Evolutionary conservation across 2,797 vertebrate species (phyloP).

Genomic region (Sebastolobus altivelis): DNA sequence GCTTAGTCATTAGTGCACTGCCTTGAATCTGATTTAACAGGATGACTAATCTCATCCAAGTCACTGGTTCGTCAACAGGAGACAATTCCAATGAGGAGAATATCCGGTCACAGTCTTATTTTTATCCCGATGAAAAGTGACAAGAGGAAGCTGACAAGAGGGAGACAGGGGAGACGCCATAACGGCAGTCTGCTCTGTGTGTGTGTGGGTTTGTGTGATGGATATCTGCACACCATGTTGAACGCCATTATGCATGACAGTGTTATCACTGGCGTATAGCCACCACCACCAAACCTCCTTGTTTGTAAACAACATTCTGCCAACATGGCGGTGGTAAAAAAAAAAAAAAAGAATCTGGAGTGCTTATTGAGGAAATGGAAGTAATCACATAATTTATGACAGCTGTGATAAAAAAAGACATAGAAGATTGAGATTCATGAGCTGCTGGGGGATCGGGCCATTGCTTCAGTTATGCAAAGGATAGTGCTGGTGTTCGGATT

Average conservation of each 20-base stretch:
- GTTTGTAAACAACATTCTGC: constrained; percentile 65
- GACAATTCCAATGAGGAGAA: constrained; percentile 79
- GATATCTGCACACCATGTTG: constrained; percentile 70
- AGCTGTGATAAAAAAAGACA: constrained; percentile 34
- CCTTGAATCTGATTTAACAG: constrained; percentile 84
- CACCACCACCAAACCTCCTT: constrained; percentile 42
- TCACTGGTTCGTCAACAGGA: constrained; percentile 81
- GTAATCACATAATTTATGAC: constrained; percentile 51
- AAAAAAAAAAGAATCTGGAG: constrained; percentile 6
- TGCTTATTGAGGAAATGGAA: constrained; percentile 35
- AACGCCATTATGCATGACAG: constrained; percentile 66
- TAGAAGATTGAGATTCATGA: constrained; percentile 8
- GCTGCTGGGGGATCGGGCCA: constrained; percentile 17
- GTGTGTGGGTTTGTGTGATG: constrained; percentile 34
- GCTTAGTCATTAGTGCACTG: constrained; percentile 82
- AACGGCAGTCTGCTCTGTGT: constrained; percentile 30
- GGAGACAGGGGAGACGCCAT: constrained; percentile 56
- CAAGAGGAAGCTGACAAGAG: constrained; percentile 74
- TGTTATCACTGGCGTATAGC: constrained; percentile 62
- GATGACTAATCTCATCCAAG: constrained; percentile 84
- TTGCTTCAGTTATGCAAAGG: constrained; percentile 25
- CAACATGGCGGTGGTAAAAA: constrained; percentile 37
- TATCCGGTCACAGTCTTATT: constrained; percentile 82
- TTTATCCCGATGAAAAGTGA: constrained; percentile 83
- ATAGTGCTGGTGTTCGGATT: constrained; percentile 18